Percentiles rank a stretch among this genome's conserved stretches.
phyloP scores from a whole-genome alignment of 2,113 vertebrate genomes.

The Forbesichthys agassizii region DNA sequence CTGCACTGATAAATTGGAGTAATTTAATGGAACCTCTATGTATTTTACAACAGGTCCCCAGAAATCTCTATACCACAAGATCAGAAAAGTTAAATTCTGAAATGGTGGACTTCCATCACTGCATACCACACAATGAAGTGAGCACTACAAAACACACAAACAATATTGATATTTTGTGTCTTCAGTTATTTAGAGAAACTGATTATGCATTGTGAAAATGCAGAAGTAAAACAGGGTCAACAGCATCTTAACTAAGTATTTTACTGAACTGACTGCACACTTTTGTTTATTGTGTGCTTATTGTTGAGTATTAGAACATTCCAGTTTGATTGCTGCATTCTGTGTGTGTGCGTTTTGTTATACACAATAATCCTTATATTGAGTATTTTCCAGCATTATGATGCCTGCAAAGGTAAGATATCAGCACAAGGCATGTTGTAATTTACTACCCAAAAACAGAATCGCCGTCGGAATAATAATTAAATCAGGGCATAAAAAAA shows the following conservation, averaged over 20 bases:
- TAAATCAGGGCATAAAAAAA: too few relatives aligned
- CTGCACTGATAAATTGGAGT: slow-evolving; percentile 6
- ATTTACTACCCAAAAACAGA: slow-evolving; percentile 34
- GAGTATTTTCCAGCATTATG: slow-evolving; percentile 57
- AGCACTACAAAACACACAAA: slow-evolving; percentile 23
- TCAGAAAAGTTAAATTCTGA: slow-evolving; percentile 76
- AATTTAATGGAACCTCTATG: slow-evolving; percentile 7
- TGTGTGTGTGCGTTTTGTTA: neutral
- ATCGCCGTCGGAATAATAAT: slow-evolving; percentile 13
- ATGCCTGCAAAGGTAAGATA: slow-evolving; percentile 59
- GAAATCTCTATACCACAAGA: slow-evolving; percentile 79
- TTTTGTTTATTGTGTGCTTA: too few relatives aligned
- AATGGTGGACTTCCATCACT: slow-evolving; percentile 73
- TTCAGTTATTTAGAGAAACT: too few relatives aligned
- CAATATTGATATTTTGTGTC: too few relatives aligned
- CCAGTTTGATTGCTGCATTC: slow-evolving; percentile 1
- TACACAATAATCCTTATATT: slow-evolving; percentile 13
- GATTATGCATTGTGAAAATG: too few relatives aligned
- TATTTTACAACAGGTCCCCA: slow-evolving; percentile 76
- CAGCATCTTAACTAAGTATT: too few relatives aligned
- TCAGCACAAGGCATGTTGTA: neutral
- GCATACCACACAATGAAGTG: slow-evolving; percentile 73
- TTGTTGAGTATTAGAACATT: neutral
- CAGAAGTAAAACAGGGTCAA: too few relatives aligned
- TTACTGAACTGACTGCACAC: neutral